Conservation (phyloP, 2,888 invertebrate genomes). For the Mimumesa dahlbomi region DNA sequence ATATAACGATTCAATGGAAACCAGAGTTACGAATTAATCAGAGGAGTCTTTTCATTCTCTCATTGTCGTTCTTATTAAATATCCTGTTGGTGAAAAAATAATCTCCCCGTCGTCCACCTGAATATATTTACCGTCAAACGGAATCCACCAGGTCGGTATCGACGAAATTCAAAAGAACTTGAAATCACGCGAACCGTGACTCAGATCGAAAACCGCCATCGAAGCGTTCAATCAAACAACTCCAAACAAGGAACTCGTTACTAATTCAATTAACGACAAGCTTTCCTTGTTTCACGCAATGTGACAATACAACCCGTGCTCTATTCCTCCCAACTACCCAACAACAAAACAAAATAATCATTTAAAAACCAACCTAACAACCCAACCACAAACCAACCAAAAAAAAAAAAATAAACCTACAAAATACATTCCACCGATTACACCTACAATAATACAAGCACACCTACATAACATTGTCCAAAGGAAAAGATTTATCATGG, state of each 20-base stretch:
- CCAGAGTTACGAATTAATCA: no score
- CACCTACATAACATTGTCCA: slow-evolving; percentile 25
- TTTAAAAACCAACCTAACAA: no score
- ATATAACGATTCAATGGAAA: no score
- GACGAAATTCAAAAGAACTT: no score
- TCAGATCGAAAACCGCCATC: background rate
- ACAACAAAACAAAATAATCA: background rate
- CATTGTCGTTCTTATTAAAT: no score
- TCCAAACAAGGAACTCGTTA: slow-evolving; percentile 19
- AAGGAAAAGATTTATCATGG: slow-evolving; percentile 55
- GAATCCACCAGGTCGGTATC: no score
- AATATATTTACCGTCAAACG: no score
- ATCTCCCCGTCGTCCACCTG: no score
- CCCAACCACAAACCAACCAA: no score
- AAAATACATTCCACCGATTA: slow-evolving; percentile 47
- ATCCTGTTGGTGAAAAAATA: no score
- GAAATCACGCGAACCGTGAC: background rate
- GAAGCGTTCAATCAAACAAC: background rate
- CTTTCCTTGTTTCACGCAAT: slow-evolving; percentile 51
- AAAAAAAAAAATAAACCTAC: background rate
- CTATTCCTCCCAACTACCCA: slow-evolving; percentile 1
- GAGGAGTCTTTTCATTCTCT: no score
- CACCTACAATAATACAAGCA: slow-evolving; percentile 23
- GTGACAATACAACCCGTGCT: slow-evolving; percentile 52
- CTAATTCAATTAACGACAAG: slow-evolving; percentile 47